These are phyloP conservation scores for Megaceryle maxima DNA, from an alignment of 2,113 vertebrate genomes.

Conservation along the genomic window DNA sequence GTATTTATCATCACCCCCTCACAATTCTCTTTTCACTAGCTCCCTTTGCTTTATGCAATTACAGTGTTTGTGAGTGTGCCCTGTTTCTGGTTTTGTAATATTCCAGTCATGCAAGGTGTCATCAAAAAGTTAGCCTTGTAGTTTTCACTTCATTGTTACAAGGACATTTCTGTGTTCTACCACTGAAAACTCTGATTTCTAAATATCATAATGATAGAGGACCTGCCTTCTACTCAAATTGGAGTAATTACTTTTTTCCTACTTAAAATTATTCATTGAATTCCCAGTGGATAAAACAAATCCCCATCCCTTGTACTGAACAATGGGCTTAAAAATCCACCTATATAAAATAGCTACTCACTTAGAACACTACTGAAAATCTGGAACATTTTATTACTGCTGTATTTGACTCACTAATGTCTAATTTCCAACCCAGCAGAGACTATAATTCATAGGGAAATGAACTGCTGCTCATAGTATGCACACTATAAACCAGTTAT, in stretches of 20 bases:
- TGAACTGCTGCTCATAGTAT: neutral
- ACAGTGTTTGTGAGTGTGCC: neutral
- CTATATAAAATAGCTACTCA: neutral
- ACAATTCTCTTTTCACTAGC: conserved; percentile 15
- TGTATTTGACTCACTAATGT: neutral
- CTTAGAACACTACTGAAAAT: neutral
- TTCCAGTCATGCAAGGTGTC: neutral
- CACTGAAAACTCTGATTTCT: neutral
- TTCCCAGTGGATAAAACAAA: neutral
- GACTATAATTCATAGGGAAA: neutral
- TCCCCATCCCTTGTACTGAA: neutral
- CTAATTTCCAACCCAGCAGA: neutral
- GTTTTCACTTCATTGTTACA: neutral
- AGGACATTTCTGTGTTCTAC: neutral
- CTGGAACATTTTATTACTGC: neutral
- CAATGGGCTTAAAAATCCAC: neutral
- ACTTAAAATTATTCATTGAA: neutral
- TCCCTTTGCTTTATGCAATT: conserved; percentile 16
- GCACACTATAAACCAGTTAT: neutral
- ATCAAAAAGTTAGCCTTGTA: neutral
- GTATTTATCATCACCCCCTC: conserved; percentile 23
- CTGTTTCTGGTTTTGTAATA: neutral
- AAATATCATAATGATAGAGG: neutral
- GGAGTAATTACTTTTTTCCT: neutral
- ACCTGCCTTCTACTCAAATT: neutral